Evolutionary conservation across 1,140 invertebrate genomes (phyloP), one percentile per base, ranked within the genome.

Genomic region (Bombus balteatus): DNA sequence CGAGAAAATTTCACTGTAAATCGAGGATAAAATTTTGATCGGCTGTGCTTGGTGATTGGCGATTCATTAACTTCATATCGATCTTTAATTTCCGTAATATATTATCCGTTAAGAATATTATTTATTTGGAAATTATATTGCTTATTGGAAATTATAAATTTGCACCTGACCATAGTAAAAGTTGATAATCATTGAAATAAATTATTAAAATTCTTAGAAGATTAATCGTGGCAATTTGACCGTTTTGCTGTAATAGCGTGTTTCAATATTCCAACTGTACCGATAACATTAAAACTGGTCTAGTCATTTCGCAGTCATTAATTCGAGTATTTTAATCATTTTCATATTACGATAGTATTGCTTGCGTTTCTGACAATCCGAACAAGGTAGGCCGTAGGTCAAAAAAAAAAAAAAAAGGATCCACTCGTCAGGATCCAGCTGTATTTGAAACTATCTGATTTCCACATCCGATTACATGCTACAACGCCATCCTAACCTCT

Each of bases 391-490:
- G 18, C 0, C 18, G 15, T 66, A 37, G 22, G 10, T 22, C 0
- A 15, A 66, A 32, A 65, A 41, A 13, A 41, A 13, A 22, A 74
- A 28, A 66, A 82, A 57, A 53, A 37, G 34, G 22, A 53, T 15
- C 34, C 15, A 4, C 41, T 75, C 70, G 70, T 78, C 66, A 87
- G 76, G 74, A 83, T 89, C 90, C 94, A 94, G 94, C 93, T 95
- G 94, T 94, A 92, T 95, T 95, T 94, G 91, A 91, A 85, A 74
- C 86, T 94, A 94, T 92, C 93, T 85, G 87, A 91, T 94, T 91
- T 92, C 92, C 83, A 83, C 78, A 81, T 90, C 85, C 88, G 89
- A 94, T 94, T 91, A 94, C 89, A 93, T 88, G 94, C 74, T 92
- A 85, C 87, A 83, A 89, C 89, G 85, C 90, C 87, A 43, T 41